Percentiles rank a stretch among this genome's conserved stretches.
phyloP scores from a whole-genome alignment of 2,113 vertebrate genomes.

The Silurus asotus region DNA sequence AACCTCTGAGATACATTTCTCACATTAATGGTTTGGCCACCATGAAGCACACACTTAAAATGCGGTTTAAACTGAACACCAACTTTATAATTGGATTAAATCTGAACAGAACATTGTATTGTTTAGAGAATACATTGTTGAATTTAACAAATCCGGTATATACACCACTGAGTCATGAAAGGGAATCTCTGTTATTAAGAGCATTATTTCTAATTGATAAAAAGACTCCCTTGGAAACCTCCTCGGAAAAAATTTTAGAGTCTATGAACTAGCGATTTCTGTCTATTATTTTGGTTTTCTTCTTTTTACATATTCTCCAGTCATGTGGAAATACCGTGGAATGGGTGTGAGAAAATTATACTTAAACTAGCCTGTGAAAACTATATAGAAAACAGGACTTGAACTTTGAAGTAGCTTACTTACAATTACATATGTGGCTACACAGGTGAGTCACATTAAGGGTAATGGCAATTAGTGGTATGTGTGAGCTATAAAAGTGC shows the following conservation, averaged over 20 bases:
- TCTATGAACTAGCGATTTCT: background rate
- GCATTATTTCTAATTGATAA: constrained; percentile 21
- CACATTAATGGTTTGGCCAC: background rate
- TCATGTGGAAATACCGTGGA: background rate
- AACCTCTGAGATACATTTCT: background rate
- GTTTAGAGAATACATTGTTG: background rate
- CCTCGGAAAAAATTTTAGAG: background rate
- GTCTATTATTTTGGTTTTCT: background rate
- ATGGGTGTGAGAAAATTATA: background rate
- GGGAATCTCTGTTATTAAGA: background rate
- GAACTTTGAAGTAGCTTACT: background rate
- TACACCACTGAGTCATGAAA: background rate
- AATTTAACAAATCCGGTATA: background rate
- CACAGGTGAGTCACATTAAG: constrained; percentile 14
- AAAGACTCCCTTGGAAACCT: background rate
- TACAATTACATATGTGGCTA: background rate
- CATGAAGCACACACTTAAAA: background rate
- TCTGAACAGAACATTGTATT: background rate
- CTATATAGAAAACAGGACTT: background rate
- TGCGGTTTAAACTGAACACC: background rate
- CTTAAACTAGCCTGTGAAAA: background rate
- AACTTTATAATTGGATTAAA: background rate
- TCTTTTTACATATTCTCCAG: background rate
- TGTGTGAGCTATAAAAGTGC: background rate
- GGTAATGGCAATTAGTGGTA: background rate